Percentiles rank a stretch among this genome's conserved stretches.
phyloP scores from a whole-genome alignment of 2,113 vertebrate genomes.

The Edolisoma coerulescens region DNA sequence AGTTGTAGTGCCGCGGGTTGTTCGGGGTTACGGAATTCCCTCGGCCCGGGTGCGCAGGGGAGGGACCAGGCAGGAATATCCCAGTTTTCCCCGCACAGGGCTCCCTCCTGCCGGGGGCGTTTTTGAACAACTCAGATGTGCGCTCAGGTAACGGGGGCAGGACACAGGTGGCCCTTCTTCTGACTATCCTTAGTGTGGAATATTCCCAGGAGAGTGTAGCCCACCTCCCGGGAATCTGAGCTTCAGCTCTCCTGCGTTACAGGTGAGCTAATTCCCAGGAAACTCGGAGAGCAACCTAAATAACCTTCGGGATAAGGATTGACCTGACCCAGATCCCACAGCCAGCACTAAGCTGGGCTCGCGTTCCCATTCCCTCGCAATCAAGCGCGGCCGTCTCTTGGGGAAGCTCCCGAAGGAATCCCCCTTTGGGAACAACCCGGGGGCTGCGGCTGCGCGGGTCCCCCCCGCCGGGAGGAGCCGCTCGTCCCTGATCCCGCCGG shows the following conservation, averaged over 20 bases:
- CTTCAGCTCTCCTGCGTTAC: not conserved
- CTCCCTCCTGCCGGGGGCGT: not conserved
- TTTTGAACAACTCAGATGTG: no score
- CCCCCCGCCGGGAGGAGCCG: not conserved
- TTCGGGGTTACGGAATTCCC: fast-evolving
- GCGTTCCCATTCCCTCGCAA: fast-evolving
- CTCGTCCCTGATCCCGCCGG: not conserved
- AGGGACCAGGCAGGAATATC: not conserved
- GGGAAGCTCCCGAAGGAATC: not conserved
- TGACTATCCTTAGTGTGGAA: not conserved
- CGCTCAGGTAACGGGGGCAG: not conserved
- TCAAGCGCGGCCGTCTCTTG: not conserved
- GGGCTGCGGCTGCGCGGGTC: not conserved
- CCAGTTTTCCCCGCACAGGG: not conserved
- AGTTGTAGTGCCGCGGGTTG: not conserved
- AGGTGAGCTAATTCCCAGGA: not conserved
- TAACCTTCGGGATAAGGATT: not conserved
- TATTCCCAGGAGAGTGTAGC: not conserved
- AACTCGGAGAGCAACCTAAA: no score
- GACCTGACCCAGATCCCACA: not conserved
- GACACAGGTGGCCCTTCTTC: not conserved
- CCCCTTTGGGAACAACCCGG: fast-evolving
- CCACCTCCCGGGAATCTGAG: not conserved
- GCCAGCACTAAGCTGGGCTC: not conserved
- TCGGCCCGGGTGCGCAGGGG: not conserved